A percentile compares a stretch with the other conserved stretches of the same genome.
Conservation (phyloP, 2,797 vertebrate genomes). For the Tympanoctomys barrerae region DNA sequence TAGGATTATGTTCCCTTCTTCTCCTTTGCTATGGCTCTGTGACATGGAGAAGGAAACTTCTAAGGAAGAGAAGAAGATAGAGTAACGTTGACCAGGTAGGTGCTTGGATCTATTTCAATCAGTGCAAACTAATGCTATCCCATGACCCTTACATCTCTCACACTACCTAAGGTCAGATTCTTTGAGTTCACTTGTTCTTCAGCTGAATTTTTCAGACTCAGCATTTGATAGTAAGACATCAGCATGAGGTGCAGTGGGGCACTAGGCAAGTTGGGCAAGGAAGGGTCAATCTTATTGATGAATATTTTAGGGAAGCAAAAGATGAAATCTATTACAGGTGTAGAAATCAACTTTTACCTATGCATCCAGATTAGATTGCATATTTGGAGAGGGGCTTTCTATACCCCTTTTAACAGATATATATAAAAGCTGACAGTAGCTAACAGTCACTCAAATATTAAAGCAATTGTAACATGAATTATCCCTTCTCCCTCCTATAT, state of each 20-base stretch:
- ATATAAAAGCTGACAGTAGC: slow-evolving; percentile 46
- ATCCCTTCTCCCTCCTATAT: background rate
- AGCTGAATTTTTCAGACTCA: background rate
- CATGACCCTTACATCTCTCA: too few species aligned
- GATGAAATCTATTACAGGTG: background rate
- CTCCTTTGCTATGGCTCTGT: background rate
- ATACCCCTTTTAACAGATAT: background rate
- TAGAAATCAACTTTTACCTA: slow-evolving; percentile 11
- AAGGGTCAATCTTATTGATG: background rate
- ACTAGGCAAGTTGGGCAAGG: background rate
- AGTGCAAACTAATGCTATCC: background rate
- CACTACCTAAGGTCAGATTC: background rate
- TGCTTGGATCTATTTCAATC: background rate
- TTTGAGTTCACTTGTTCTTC: background rate
- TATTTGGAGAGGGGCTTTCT: background rate
- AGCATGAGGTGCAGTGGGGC: background rate
- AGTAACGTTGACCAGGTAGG: background rate
- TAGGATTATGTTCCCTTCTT: background rate
- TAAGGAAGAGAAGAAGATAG: background rate
- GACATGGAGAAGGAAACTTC: background rate
- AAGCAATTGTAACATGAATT: background rate
- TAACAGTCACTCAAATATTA: background rate
- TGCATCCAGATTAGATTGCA: background rate
- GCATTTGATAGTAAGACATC: background rate
- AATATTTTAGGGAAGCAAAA: background rate